A percentile compares a stretch with the other conserved stretches of the same genome.
Evolutionary conservation across 2,797 vertebrate genomes (phyloP).

Genomic region (Poeciliopsis gracilis): DNA sequence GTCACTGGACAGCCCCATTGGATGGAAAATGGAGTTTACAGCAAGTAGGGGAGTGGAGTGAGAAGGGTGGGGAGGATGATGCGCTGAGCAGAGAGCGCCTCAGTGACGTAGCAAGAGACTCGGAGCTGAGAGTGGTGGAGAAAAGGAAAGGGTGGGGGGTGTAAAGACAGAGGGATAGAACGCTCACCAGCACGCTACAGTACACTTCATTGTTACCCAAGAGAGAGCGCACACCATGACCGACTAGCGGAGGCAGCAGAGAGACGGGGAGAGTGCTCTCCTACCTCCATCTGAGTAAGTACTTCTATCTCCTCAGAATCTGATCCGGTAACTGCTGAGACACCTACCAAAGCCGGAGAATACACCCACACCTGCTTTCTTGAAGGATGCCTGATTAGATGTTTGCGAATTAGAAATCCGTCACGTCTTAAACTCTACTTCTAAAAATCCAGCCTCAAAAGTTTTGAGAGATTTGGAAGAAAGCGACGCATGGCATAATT

Average conservation of each 20-base stretch:
- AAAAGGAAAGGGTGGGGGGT: conserved; percentile 48
- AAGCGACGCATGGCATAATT: conserved; percentile 20
- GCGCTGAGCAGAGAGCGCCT: conserved; percentile 67
- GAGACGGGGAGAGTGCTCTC: conserved; percentile 74
- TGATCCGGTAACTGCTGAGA: conserved; percentile 29
- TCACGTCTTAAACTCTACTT: not conserved
- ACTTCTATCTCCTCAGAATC: conserved; percentile 60
- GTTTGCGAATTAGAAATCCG: conserved; percentile 7
- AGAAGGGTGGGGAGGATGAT: conserved; percentile 64
- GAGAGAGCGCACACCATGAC: conserved; percentile 81
- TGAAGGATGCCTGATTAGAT: not conserved
- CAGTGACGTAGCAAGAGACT: conserved; percentile 75
- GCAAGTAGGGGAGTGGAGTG: conserved; percentile 45
- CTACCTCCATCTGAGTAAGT: conserved; percentile 83
- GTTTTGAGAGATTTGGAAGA: conserved; percentile 54
- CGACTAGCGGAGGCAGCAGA: conserved; percentile 73
- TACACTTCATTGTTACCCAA: conserved; percentile 81
- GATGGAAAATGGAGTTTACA: conserved; percentile 47
- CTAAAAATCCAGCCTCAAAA: not conserved
- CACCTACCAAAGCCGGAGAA: conserved; percentile 1
- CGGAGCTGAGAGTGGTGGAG: conserved; percentile 71
- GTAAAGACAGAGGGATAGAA: conserved; percentile 63
- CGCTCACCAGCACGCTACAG: conserved; percentile 77
- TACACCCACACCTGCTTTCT: conserved; percentile 4
- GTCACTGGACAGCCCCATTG: conserved; percentile 34